Percentiles rank a stretch among this genome's conserved stretches.
These are phyloP conservation scores for Typhlichthys subterraneus DNA, from an alignment of 2,797 vertebrate genomes.

Conservation along the genomic window DNA sequence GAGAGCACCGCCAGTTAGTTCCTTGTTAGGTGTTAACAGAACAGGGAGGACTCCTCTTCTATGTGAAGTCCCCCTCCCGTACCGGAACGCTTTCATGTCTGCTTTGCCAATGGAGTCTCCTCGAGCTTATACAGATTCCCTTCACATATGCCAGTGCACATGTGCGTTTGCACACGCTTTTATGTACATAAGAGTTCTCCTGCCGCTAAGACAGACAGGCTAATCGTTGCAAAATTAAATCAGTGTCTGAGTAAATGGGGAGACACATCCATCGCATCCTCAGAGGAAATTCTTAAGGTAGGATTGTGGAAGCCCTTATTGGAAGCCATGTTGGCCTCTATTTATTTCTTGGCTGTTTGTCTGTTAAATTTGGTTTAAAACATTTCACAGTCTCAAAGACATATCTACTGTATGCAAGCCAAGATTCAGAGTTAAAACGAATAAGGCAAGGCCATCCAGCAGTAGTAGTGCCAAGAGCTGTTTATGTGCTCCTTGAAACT, in stretches of 20 bases:
- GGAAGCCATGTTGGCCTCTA: constrained; percentile 43
- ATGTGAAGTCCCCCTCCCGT: constrained; percentile 47
- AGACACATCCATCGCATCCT: constrained; percentile 34
- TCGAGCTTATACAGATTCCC: constrained; percentile 51
- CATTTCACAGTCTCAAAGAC: no score
- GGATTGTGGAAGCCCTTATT: constrained; percentile 26
- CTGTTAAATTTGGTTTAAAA: no score
- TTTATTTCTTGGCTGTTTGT: background rate
- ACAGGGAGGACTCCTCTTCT: constrained; percentile 40
- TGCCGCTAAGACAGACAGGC: constrained; percentile 63
- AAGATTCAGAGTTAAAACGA: no score
- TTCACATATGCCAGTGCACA: constrained; percentile 45
- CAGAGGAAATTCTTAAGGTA: constrained; percentile 31
- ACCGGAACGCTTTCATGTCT: constrained; percentile 47
- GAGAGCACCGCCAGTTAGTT: constrained; percentile 42
- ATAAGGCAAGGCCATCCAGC: no score
- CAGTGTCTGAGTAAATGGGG: constrained; percentile 52
- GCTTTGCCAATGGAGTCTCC: constrained; percentile 47
- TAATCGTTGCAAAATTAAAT: constrained; percentile 73
- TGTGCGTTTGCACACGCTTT: constrained; percentile 29
- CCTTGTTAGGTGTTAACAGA: constrained; percentile 53
- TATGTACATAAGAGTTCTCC: constrained; percentile 42
- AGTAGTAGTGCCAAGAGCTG: no score
- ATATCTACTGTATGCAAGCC: no score
- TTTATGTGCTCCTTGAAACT: no score